These are phyloP conservation scores for Coenonympha glycerion DNA, from an alignment of 2,888 invertebrate species.

Conservation along the genomic window DNA sequence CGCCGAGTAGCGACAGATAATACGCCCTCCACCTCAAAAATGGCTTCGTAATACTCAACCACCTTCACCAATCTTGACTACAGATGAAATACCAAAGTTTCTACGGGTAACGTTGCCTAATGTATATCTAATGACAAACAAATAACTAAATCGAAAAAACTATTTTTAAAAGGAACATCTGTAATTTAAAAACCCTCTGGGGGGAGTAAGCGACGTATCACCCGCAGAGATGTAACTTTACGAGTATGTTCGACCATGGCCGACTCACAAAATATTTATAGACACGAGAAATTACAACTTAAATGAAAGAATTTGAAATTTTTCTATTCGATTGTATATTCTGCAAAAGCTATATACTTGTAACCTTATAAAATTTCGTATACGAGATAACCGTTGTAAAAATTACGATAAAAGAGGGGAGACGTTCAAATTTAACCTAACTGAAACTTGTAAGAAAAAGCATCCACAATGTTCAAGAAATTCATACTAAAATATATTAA, in stretches of 20 bases:
- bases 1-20: slow-evolving; percentile 45
- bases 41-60: slow-evolving; percentile 47
- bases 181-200: slow-evolving; percentile 31
- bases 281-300: slow-evolving; percentile 4
- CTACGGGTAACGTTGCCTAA: slow-evolving; percentile 40
- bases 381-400: too few species aligned
- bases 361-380: too few species aligned
- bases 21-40: slow-evolving; percentile 50
- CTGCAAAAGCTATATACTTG: too few species aligned
- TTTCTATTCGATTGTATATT: too few species aligned
- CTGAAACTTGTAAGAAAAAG: too few species aligned
- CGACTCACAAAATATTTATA: slow-evolving; percentile 30
- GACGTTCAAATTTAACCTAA: too few species aligned
- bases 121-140: slow-evolving; percentile 47
- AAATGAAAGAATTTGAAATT: slow-evolving; percentile 7
- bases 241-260: slow-evolving; percentile 29
- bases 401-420: too few species aligned
- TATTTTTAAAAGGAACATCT: slow-evolving; percentile 32
- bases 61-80: slow-evolving; percentile 39
- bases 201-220: slow-evolving; percentile 31
- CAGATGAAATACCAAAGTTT: slow-evolving; percentile 42
- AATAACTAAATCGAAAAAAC: slow-evolving; percentile 39
- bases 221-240: slow-evolving; percentile 26
- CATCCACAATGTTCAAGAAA: too few species aligned
- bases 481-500: too few species aligned